These are phyloP conservation scores for Lypha dubia DNA, from an alignment of 2,888 invertebrate species.

Conservation along the genomic window DNA sequence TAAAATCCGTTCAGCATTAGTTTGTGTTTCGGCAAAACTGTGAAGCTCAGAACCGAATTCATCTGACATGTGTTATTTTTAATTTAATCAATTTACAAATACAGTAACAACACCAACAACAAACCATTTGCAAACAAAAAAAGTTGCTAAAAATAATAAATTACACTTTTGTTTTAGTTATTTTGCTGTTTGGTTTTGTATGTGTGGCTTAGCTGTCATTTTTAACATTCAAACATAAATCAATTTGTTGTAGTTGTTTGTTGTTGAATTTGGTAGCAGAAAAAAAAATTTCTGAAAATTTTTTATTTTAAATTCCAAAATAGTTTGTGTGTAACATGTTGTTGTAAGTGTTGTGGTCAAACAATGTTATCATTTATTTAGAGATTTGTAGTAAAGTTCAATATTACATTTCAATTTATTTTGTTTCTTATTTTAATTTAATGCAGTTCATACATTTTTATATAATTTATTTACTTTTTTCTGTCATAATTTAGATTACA, in stretches of 20 bases:
- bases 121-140: not conserved
- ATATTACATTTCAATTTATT: constrained; percentile 2
- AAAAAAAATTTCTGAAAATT: constrained; percentile 21
- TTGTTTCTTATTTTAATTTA: constrained; percentile 7
- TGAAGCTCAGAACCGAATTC: constrained; percentile 24
- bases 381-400: constrained; percentile 60
- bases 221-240: constrained; percentile 60
- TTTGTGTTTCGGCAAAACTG: constrained; percentile 28
- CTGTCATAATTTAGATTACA: constrained; percentile 29
- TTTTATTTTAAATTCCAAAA: constrained; percentile 35
- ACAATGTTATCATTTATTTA: constrained; percentile 37
- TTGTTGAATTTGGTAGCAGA: constrained; percentile 37
- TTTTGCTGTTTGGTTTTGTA: not conserved
- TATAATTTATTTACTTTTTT: constrained; percentile 24
- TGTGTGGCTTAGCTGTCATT: constrained; percentile 45
- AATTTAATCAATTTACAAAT: constrained; percentile 65
- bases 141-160: constrained; percentile 50
- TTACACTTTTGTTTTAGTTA: constrained; percentile 40
- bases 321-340: constrained; percentile 24
- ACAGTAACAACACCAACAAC: constrained; percentile 13
- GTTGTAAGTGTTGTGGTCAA: not conserved
- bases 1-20: constrained; percentile 22
- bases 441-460: constrained; percentile 9
- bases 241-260: constrained; percentile 64
- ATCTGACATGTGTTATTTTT: constrained; percentile 57